These are phyloP conservation scores for Lagodon rhomboides DNA, from an alignment of 2,797 vertebrate species.

Conservation along the genomic window DNA sequence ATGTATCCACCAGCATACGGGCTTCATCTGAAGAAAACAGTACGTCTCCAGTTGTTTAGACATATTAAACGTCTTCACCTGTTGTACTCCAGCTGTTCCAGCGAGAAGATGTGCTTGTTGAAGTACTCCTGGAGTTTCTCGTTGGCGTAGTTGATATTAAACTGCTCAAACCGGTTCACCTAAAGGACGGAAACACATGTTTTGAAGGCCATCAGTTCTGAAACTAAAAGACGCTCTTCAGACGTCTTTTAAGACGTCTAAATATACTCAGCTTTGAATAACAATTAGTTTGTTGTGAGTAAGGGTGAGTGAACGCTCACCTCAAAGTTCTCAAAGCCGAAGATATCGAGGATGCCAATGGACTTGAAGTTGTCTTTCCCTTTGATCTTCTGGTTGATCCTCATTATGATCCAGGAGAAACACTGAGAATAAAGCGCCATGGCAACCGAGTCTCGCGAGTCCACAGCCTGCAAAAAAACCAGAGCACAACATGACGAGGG, in stretches of 20 bases:
- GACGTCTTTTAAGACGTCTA: neutral
- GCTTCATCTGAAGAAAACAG: neutral
- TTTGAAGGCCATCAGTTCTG: constrained; percentile 9
- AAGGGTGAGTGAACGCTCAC: constrained; percentile 67
- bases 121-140: constrained; percentile 96
- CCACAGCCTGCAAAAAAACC: constrained; percentile 86
- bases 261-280: neutral
- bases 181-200: constrained; percentile 53
- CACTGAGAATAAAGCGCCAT: constrained; percentile 95
- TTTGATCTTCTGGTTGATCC: constrained; percentile 92
- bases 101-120: constrained; percentile 95
- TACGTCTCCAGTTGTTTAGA: neutral
- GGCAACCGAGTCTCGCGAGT: constrained; percentile 92
- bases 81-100: constrained; percentile 94
- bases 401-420: constrained; percentile 94
- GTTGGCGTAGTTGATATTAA: constrained; percentile 95
- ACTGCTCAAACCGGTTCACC: constrained; percentile 95
- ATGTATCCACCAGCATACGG: neutral
- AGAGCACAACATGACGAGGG: constrained; percentile 19
- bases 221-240: neutral
- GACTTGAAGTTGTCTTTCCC: constrained; percentile 95
- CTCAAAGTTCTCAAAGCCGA: constrained; percentile 96
- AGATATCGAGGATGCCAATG: constrained; percentile 95
- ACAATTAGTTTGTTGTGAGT: no score
- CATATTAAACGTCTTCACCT: constrained; percentile 75